Percentiles rank a stretch among this genome's conserved stretches.
These are phyloP conservation scores for Archivesica marissinica DNA, from an alignment of 1,140 invertebrate species.

Conservation along the genomic window DNA sequence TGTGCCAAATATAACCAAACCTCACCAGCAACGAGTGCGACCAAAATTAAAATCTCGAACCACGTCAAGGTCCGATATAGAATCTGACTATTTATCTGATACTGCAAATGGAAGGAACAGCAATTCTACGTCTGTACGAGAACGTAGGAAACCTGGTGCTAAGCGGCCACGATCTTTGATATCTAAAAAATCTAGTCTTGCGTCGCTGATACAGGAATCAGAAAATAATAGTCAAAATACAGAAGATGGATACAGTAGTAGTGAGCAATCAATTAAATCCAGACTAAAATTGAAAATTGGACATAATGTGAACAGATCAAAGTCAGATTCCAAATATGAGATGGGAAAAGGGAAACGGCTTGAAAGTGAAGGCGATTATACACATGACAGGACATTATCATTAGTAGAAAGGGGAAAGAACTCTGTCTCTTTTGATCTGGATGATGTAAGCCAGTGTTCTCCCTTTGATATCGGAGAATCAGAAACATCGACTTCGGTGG, in stretches of 20 bases:
- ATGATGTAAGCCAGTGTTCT: slow-evolving; percentile 47
- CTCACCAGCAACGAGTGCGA: not conserved
- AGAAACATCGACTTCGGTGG: slow-evolving; percentile 52
- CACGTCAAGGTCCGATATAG: slow-evolving; percentile 38
- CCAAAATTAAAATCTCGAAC: slow-evolving; percentile 48
- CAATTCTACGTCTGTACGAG: not conserved
- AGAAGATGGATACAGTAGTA: slow-evolving; percentile 1
- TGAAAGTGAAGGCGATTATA: not conserved
- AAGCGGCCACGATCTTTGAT: slow-evolving; percentile 55
- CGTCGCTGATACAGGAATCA: slow-evolving; percentile 14
- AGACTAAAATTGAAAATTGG: slow-evolving; percentile 41
- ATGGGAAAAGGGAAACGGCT: not conserved
- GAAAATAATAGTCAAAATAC: not conserved
- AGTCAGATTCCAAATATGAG: slow-evolving; percentile 55
- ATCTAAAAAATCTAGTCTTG: slow-evolving; percentile 57
- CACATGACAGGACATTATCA: not conserved
- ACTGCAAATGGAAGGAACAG: not conserved
- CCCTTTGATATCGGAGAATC: slow-evolving; percentile 58
- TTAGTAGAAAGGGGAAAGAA: slow-evolving; percentile 44
- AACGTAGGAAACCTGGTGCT: slow-evolving; percentile 8
- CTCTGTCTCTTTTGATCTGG: slow-evolving; percentile 51
- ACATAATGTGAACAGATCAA: slow-evolving; percentile 47
- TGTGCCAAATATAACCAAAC: not conserved
- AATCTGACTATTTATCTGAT: slow-evolving; percentile 37
- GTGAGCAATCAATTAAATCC: not conserved